Base-by-base conservation (phyloP, 1,140 invertebrate species). In the Latrodectus geometricus region DNA sequence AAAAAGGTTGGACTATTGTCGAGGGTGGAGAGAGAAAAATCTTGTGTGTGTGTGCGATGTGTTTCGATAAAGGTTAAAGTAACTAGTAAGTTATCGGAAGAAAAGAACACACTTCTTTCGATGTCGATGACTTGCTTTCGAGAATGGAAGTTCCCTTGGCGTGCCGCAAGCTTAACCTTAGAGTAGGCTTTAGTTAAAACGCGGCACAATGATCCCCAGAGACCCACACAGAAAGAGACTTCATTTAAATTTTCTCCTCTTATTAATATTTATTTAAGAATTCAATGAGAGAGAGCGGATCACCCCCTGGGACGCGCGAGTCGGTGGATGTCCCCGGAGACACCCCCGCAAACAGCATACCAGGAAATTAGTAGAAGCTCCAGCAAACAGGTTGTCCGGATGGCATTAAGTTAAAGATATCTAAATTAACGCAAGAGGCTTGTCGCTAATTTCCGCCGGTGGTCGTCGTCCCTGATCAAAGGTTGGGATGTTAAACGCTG, bases 241-340 rank as follows among this genome's bases (percentile, higher is more conserved):
- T 74, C 86, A 87, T 87, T 87, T 87, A 81, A 87, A 87, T 87
- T 81, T 61, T 82, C 70, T 49, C 78, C 74, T 76, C 79, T 78
- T 82, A 87, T 87, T 87, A 87, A 87, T 87, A 87, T 87, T 87
- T 87, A 87, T 87, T 87, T 87, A 87, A 87, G 86, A 87, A 81
- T 87, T 82, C 72, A 87, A 87, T 87, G 86, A 87, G 79, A 73
- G 73, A 69, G 61, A 85, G 83, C 83, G 17, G n/a, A 48, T 61
- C 54, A 3, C 17, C 54, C 54, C 54, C 54, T 61, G 54, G 76
- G 77, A 86, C 52, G 20, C 73, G 83, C 73, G 73, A 49, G 72
- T 68, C 56, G 23, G 21, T 61, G 20, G 49, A n/a, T 2, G 17
- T 77, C 84, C 54, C 68, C 2, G 0, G 84, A 15, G 74, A 56